Evolutionary conservation across 2,797 vertebrate genomes (phyloP), one percentile per base, ranked within the genome.

Genomic region (Platalea minor): DNA sequence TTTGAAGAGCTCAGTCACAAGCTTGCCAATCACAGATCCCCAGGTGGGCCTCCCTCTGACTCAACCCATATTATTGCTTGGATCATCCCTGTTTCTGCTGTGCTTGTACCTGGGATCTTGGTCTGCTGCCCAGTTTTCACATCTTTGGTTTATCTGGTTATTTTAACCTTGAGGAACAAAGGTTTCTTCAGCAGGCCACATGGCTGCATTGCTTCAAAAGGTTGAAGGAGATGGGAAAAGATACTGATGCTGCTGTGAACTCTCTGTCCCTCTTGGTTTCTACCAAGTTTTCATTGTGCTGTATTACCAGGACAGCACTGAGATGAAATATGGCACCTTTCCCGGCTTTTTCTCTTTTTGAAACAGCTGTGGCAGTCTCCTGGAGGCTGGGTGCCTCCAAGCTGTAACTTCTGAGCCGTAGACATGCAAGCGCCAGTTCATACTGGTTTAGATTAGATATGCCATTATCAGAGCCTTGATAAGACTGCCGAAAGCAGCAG

Each of bases 391-490:
- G 43, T 76, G 43, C 43, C 70, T 94, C 86, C 77, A 85, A 60
- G 54, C 63, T 90, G 61, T 31, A 75, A 56, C 57, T 88, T 84
- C 77, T 61, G 72, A 65, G 77, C 28, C 0, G 3, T 4, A 88
- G 84, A 91, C 33, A 14, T 26, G n/a, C 56, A 78, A 94, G 78
- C 0, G 0, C 82, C 72, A 43, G 72, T 75, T 88, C 61, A 5
- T 31, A 33, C 3, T 72, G 25, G 16, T 63, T 91, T 72, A 95
- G 93, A 96, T 97, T 95, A 96, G 96, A 96, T 95, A 83, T 20
- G 57, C 45, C 65, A 75, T 31, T 95, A 96, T 95, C 89, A 85
- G 35, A 60, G 43, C 59, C 39, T 31, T 14, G 91, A 92, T 93
- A 89, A 92, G 28, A 46, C 31, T 45, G 51, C 33, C 3, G 5